Evolutionary conservation across 2,797 vertebrate genomes (phyloP).

Genomic region (Triplophysa yarkandensis): DNA sequence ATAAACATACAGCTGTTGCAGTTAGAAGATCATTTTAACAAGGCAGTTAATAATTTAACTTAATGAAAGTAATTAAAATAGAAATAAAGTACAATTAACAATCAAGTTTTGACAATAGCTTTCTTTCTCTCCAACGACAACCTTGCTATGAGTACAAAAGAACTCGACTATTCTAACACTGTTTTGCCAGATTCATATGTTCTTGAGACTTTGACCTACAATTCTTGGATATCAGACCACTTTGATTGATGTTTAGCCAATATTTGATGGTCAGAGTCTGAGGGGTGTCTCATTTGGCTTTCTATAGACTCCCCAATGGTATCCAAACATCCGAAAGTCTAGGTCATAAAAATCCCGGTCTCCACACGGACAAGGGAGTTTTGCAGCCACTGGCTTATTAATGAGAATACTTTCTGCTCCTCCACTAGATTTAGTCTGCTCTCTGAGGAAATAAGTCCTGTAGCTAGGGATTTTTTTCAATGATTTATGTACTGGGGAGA

Average conservation of each 20-base stretch:
- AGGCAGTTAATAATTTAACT: too few species aligned
- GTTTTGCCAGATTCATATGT: not conserved
- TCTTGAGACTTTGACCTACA: conserved; percentile 10
- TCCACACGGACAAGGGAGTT: conserved; percentile 50
- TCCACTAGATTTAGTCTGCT: conserved; percentile 60
- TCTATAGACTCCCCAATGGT: conserved; percentile 11
- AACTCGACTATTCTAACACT: not conserved
- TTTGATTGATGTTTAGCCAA: not conserved
- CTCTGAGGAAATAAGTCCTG: conserved; percentile 58
- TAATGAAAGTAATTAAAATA: too few species aligned
- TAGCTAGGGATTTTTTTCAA: conserved; percentile 60
- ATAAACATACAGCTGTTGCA: too few species aligned
- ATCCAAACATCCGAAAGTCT: conserved; percentile 43
- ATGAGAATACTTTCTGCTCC: conserved; percentile 69
- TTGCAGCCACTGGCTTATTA: conserved; percentile 62
- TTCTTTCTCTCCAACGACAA: not conserved
- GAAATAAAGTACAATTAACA: too few species aligned
- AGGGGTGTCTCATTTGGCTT: conserved; percentile 7
- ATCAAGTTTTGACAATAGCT: too few species aligned
- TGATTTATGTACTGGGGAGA: conserved; percentile 76
- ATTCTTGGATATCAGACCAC: not conserved
- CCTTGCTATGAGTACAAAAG: not conserved
- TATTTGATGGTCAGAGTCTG: conserved; percentile 1
- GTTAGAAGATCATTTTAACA: too few species aligned
- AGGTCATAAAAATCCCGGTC: conserved; percentile 41